Evolutionary conservation across 1,140 invertebrate genomes (phyloP).

Genomic region (Oscheius sp.): DNA sequence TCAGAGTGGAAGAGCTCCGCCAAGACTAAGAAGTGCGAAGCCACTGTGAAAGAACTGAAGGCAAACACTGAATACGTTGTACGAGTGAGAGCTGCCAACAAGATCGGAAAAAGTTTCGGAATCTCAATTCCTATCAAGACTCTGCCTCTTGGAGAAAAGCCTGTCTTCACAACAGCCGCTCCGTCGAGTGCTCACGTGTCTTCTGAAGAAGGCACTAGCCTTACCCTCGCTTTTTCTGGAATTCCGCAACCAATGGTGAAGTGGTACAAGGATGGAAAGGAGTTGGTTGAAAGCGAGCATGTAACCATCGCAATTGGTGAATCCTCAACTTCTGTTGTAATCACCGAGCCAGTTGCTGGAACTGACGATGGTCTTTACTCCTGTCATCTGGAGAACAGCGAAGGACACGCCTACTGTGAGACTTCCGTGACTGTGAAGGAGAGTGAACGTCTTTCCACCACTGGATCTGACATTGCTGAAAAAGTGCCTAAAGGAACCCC

Average conservation of each 20-base stretch:
- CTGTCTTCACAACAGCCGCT: neutral
- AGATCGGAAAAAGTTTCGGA: neutral
- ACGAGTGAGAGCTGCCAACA: neutral
- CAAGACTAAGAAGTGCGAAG: conserved; percentile 1
- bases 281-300: conserved; percentile 13
- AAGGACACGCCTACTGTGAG: conserved; percentile 25
- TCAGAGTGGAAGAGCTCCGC: neutral
- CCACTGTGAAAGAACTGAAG: conserved; percentile 11
- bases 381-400: conserved; percentile 26
- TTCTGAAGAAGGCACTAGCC: conserved; percentile 14
- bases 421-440: conserved; percentile 9
- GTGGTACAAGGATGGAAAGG: conserved; percentile 31
- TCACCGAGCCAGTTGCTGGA: conserved; percentile 41
- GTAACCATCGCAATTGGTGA: conserved; percentile 45
- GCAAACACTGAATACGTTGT: conserved; percentile 31
- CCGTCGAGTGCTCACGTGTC: neutral
- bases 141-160: conserved; percentile 3
- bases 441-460: neutral
- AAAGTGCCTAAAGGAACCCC: conserved; percentile 23
- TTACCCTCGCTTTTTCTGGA: conserved; percentile 20
- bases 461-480: conserved; percentile 3
- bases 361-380: conserved; percentile 19
- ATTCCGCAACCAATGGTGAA: conserved; percentile 21
- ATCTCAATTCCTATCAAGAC: conserved; percentile 12
- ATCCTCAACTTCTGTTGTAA: conserved; percentile 48